Base-by-base conservation (phyloP, 2,888 invertebrate species). In the Ametastegia equiseti region DNA sequence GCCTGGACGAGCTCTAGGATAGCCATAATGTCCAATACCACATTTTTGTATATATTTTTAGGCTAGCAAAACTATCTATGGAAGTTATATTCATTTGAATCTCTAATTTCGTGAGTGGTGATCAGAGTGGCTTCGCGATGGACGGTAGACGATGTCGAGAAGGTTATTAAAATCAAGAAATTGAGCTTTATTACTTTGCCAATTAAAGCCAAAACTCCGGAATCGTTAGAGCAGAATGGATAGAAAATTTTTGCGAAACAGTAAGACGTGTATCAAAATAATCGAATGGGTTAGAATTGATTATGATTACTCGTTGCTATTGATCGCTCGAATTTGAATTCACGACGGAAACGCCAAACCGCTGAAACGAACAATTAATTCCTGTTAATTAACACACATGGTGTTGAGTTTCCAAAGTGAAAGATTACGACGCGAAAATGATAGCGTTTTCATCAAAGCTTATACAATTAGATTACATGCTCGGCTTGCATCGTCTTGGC, bases 1-100 rank as follows among this genome's bases (percentile, higher is more conserved):
- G 7, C 30, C 42, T 47, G n/a, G 30, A 47, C n/a, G 45, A 47
- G 47, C 47, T 71, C 71, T 1, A 71, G 15, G 45, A 30, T 47
- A 15, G 47, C 47, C 71, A 71, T 71, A 47, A 30, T 42, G 45
- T 11, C 23, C 19, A 42, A 67, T 42, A 19, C 39, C 23, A 19
- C 67, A 36, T 36, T 39, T 67, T 67, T 60, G 6, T n/a, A 5
- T 67, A 19, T 67, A 39, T 39, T 67, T 67, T 42, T 67, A 67
- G 67, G 67, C 67, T 67, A 67, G n/a, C n/a, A n/a, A n/a, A n/a
- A 36, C 9, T 39, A 39, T 67, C 39, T 15, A 54, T 23, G 23
- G 6, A 23, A 54, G 23, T 23, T 2, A 15, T 67, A 27, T n/a
- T 39, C 19, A 1, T 67, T 36, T 11, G 67, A n/a, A 39, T 39